Conservation (phyloP, 30 jellyfish, hydroid and myxozoan species). For the Morbakka virulenta region DNA sequence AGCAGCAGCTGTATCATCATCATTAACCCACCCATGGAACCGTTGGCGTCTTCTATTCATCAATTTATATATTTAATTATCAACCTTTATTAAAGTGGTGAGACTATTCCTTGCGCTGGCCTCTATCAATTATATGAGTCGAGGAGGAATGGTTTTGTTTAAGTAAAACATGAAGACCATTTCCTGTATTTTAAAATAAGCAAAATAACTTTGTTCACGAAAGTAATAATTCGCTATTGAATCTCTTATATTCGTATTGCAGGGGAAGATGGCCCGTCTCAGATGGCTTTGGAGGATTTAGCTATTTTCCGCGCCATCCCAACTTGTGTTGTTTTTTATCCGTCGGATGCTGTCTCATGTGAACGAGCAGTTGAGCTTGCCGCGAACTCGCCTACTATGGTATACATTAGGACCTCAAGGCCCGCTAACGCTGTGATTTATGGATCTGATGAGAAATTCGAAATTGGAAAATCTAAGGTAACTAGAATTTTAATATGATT, state of each 20-base stretch:
- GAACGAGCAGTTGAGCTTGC: constrained; percentile 99
- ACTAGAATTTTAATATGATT: too few relatives aligned
- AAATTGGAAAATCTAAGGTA: constrained; percentile 89
- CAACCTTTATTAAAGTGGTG: too few relatives aligned
- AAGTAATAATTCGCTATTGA: too few relatives aligned
- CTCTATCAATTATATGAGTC: too few relatives aligned
- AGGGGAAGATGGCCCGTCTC: constrained; percentile 99
- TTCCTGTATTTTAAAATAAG: neutral
- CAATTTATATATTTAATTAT: too few relatives aligned
- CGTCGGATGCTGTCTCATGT: constrained; percentile 96
- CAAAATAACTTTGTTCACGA: neutral
- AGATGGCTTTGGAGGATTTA: constrained; percentile 96
- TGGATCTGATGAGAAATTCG: constrained; percentile 64
- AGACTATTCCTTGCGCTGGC: too few relatives aligned
- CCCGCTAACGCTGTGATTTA: constrained; percentile 82
- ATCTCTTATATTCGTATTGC: too few relatives aligned
- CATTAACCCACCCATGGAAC: too few relatives aligned
- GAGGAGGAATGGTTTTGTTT: too few relatives aligned
- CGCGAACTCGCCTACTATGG: constrained; percentile 84
- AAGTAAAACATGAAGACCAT: too few relatives aligned
- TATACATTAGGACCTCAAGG: constrained; percentile 85
- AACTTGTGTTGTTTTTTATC: constrained; percentile 88
- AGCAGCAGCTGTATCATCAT: too few relatives aligned
- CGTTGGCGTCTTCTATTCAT: too few relatives aligned
- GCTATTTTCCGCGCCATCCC: constrained; percentile 93